A percentile compares a stretch with the other conserved stretches of the same genome.
These are phyloP conservation scores for Sorex maritimensis DNA, from an alignment of 2,797 vertebrate genomes.

Conservation along the genomic window DNA sequence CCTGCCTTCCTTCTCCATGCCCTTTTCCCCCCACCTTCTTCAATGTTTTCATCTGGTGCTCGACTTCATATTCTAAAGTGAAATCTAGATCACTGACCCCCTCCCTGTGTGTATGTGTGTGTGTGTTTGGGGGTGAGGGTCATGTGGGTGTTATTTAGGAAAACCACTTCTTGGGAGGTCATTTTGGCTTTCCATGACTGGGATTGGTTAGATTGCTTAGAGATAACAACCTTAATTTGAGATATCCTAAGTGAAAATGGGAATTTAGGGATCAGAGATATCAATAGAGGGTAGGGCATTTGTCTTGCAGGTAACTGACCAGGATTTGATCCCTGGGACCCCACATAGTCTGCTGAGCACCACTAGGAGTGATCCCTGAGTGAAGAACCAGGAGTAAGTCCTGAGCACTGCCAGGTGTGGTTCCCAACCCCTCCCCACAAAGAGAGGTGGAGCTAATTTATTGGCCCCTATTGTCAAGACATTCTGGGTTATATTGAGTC, in stretches of 20 bases:
- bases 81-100: neutral
- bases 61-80: neutral
- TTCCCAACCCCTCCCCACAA: too few species aligned
- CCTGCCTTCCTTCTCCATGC: neutral
- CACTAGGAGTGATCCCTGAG: too few species aligned
- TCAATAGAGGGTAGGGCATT: too few species aligned
- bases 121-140: too few species aligned
- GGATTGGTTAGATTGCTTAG: neutral
- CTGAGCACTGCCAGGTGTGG: too few species aligned
- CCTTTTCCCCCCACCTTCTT: rapidly evolving
- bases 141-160: neutral
- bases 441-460: neutral
- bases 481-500: neutral
- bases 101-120: too few species aligned
- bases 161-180: neutral
- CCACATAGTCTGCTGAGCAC: too few species aligned
- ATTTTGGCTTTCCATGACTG: neutral
- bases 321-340: too few species aligned
- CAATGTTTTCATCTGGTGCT: neutral
- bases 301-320: too few species aligned
- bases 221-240: neutral
- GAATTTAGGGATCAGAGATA: too few species aligned
- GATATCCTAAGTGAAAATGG: neutral
- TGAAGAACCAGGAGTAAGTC: too few species aligned
- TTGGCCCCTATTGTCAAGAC: neutral